Conservation (phyloP, 2,113 vertebrate genomes). For the Monarcha castaneiventris region DNA sequence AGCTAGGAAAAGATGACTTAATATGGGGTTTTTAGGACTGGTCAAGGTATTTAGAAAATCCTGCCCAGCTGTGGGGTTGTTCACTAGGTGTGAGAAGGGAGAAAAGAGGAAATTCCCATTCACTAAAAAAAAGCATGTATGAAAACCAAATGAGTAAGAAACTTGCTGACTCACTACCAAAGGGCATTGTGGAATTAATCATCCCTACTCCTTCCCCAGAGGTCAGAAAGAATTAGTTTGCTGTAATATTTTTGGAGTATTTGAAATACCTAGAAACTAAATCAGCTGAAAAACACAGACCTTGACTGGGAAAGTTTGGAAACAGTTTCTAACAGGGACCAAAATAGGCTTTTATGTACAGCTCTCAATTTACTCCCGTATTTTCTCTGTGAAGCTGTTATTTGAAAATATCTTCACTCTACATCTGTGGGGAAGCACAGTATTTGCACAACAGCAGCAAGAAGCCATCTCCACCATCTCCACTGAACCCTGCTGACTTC, state of each 20-base stretch:
- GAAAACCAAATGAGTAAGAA: constrained; percentile 38
- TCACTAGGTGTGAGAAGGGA: constrained; percentile 44
- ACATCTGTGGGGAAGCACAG: background rate
- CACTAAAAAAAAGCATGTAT: background rate
- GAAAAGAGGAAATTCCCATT: constrained; percentile 46
- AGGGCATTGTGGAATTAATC: constrained; percentile 4
- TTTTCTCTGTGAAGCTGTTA: background rate
- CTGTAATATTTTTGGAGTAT: constrained; percentile 11
- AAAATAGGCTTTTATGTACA: background rate
- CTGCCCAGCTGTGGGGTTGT: background rate
- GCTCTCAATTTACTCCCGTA: rapidly evolving
- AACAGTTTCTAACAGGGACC: background rate
- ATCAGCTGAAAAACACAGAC: background rate
- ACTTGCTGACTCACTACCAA: constrained; percentile 42
- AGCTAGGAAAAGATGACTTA: background rate
- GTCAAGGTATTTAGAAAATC: background rate
- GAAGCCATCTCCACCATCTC: background rate
- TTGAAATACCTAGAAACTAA: constrained; percentile 34
- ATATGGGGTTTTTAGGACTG: background rate
- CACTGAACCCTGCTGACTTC: background rate
- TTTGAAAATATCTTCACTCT: background rate
- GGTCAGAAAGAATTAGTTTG: constrained; percentile 23
- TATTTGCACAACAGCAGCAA: background rate
- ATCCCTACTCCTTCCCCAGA: background rate
- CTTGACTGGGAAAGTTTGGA: background rate